A percentile compares a stretch with the other conserved stretches of the same genome.
phyloP scores from a whole-genome alignment of 2,797 vertebrate species.

The Phylloscopus collybita region DNA sequence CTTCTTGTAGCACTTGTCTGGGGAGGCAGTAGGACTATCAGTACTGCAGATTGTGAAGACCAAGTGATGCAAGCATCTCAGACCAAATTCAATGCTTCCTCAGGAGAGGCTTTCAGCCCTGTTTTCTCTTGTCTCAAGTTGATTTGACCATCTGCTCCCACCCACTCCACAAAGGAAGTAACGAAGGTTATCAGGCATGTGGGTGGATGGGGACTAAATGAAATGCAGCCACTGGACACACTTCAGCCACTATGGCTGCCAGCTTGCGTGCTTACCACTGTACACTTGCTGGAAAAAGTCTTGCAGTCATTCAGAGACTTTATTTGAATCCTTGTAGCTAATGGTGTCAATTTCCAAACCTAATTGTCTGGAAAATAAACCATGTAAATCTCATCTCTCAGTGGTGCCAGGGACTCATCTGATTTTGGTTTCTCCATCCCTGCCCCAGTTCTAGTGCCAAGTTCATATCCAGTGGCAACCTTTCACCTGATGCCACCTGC shows the following conservation, averaged over 20 bases:
- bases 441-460: not conserved
- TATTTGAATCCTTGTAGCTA: not conserved
- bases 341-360: not conserved
- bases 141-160: not conserved
- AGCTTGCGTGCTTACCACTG: not conserved
- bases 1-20: not conserved
- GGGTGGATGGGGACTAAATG: not conserved
- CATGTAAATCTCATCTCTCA: not conserved
- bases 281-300: not conserved
- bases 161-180: not conserved
- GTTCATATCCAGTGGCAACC: not conserved
- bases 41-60: not conserved
- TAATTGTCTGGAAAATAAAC: not conserved
- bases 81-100: not conserved
- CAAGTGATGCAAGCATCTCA: not conserved
- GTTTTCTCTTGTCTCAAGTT: not conserved
- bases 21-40: not conserved
- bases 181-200: not conserved
- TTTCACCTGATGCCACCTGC: not conserved
- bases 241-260: not conserved
- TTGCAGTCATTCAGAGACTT: not conserved
- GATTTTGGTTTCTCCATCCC: not conserved
- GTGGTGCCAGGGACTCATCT: not conserved
- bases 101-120: not conserved
- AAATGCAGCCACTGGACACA: not conserved